These are phyloP conservation scores for Sinodicranocentrus sp. DNA, from an alignment of 2,888 invertebrate genomes.

Conservation along the genomic window DNA sequence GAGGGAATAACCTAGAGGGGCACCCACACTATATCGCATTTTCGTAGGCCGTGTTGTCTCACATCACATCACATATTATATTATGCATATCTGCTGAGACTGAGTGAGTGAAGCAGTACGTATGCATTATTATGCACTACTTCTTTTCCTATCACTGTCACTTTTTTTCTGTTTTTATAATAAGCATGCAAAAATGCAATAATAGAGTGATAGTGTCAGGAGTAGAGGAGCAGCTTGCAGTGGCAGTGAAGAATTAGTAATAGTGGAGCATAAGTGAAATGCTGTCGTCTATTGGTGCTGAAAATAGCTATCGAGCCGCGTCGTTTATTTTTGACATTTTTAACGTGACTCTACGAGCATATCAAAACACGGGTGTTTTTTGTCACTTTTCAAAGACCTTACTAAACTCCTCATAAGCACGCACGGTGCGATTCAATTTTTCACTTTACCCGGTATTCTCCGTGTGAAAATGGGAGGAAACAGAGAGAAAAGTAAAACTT, in stretches of 20 bases:
- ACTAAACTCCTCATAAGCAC: constrained; percentile 17
- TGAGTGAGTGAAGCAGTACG: neutral
- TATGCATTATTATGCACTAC: constrained; percentile 26
- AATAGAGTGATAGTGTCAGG: constrained; percentile 2
- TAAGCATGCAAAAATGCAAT: constrained; percentile 30
- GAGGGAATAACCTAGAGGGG: constrained; percentile 12
- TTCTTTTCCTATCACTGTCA: constrained; percentile 34
- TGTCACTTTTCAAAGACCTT: constrained; percentile 27
- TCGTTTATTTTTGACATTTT: constrained; percentile 76
- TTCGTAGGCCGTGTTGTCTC: constrained; percentile 1
- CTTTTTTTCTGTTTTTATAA: constrained; percentile 29
- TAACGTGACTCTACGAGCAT: constrained; percentile 68
- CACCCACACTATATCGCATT: constrained; percentile 37
- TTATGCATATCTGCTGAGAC: no score
- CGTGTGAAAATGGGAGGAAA: constrained; percentile 30
- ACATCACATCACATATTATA: no score
- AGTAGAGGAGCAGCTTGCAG: constrained; percentile 31
- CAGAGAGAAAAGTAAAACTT: constrained; percentile 12
- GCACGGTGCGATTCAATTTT: constrained; percentile 57
- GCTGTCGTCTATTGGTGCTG: constrained; percentile 64
- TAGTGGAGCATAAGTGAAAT: constrained; percentile 29
- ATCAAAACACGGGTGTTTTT: constrained; percentile 71
- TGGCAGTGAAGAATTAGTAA: constrained; percentile 59
- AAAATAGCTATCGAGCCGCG: constrained; percentile 74
- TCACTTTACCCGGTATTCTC: constrained; percentile 52